phyloP scores from a whole-genome alignment of 2,113 vertebrate genomes.

The Apodemus speciosus region DNA sequence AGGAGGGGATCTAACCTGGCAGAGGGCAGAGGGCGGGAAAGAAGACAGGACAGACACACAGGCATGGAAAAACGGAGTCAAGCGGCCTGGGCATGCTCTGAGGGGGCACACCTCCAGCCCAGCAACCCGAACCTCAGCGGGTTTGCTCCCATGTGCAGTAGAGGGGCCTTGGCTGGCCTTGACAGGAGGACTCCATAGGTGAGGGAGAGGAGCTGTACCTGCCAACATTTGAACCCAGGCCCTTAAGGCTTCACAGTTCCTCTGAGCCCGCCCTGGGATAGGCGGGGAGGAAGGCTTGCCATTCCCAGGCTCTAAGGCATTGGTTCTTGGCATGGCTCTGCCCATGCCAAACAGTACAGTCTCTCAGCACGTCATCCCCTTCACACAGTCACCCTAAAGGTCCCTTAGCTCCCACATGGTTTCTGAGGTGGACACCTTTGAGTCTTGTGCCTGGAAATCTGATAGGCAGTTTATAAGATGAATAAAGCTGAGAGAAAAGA shows the following conservation, averaged over 20 bases:
- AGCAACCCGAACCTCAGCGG: background rate
- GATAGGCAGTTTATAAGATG: background rate
- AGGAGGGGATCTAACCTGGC: background rate
- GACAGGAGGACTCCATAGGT: background rate
- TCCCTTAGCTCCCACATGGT: background rate
- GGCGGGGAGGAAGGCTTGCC: background rate
- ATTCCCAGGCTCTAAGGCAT: background rate
- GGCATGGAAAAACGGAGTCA: background rate
- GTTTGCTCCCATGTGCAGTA: background rate
- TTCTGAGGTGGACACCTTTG: background rate
- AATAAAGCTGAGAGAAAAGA: background rate
- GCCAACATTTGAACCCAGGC: background rate
- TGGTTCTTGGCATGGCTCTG: background rate
- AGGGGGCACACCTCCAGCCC: background rate
- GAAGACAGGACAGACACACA: background rate
- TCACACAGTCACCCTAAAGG: too few relatives aligned
- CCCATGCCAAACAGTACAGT: background rate
- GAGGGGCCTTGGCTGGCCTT: background rate
- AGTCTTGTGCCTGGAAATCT: background rate
- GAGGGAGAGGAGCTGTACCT: background rate
- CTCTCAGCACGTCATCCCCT: too few relatives aligned
- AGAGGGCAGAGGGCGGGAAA: background rate
- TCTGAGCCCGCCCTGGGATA: background rate
- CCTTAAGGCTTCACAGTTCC: background rate
- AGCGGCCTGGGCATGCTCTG: background rate